Evolutionary conservation across 2,113 vertebrate genomes (phyloP).

Genomic region (Ascaphus truei): DNA sequence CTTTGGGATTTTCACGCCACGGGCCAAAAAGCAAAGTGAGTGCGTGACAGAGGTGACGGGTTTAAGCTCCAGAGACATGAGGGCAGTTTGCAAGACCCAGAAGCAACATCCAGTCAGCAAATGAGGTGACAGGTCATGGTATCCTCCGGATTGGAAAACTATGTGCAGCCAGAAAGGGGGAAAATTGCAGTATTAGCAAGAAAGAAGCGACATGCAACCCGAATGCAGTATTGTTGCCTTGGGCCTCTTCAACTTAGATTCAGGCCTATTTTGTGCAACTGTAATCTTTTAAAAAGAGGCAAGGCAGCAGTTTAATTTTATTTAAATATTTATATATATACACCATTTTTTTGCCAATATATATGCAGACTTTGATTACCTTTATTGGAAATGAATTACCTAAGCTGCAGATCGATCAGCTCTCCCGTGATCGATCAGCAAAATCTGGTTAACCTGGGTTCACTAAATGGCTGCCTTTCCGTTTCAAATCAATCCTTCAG

Average conservation of each 20-base stretch:
- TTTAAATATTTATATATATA: no score
- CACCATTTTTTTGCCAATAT: no score
- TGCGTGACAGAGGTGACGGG: constrained; percentile 17
- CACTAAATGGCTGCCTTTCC: no score
- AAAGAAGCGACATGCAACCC: background rate
- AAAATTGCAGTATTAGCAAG: background rate
- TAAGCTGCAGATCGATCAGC: no score
- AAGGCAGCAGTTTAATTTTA: no score
- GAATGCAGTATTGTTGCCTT: constrained; percentile 18
- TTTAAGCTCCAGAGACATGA: constrained; percentile 5
- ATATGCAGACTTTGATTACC: no score
- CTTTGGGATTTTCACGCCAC: constrained; percentile 10
- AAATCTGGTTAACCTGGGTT: no score
- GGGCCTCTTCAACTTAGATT: constrained; percentile 10
- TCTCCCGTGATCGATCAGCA: no score
- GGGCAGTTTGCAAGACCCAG: constrained; percentile 2
- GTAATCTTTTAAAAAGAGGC: no score
- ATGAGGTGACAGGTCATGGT: constrained; percentile 13
- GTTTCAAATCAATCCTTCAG: no score
- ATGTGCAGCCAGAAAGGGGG: background rate
- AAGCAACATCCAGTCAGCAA: constrained; percentile 9
- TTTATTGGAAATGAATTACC: no score
- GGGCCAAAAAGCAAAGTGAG: constrained; percentile 23
- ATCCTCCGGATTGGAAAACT: background rate
- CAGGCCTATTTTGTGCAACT: background rate